Conservation (phyloP, 1,140 invertebrate species). For the Pseudomyrmex sp. region DNA sequence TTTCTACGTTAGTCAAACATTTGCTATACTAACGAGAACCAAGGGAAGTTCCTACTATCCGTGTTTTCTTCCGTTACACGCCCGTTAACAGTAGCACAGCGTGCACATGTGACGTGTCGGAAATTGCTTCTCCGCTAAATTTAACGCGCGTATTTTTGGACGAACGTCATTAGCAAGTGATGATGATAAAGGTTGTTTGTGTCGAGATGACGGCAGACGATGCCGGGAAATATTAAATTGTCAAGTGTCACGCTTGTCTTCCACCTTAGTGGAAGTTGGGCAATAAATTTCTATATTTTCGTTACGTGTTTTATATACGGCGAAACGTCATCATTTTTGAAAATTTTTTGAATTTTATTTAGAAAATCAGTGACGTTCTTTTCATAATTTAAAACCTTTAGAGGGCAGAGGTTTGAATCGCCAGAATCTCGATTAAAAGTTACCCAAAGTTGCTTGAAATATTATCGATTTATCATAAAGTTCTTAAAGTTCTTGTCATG, state of each 20-base stretch:
- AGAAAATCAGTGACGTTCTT: too few relatives aligned
- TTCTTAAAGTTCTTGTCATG: too few relatives aligned
- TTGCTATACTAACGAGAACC: conserved; percentile 33
- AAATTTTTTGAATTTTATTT: background rate
- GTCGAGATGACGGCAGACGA: conserved; percentile 3
- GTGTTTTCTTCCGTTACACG: conserved; percentile 56
- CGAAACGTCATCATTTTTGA: background rate
- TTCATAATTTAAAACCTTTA: too few relatives aligned
- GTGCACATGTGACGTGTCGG: conserved; percentile 49
- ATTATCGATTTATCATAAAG: too few relatives aligned
- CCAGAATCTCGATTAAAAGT: too few relatives aligned
- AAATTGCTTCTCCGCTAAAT: conserved; percentile 54
- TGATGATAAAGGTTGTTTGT: conserved; percentile 30
- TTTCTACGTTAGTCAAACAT: conserved; percentile 62
- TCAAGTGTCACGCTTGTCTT: background rate
- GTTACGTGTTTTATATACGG: background rate
- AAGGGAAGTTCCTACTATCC: conserved; percentile 39
- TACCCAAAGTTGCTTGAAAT: too few relatives aligned
- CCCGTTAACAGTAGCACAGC: conserved; percentile 52
- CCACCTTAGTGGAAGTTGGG: background rate
- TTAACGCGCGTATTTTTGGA: conserved; percentile 46
- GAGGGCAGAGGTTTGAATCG: too few relatives aligned
- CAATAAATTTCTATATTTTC: background rate
- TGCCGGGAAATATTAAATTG: conserved; percentile 21
- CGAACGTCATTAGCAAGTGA: conserved; percentile 40